Evolutionary conservation across 2,888 invertebrate species (phyloP).

Genomic region (Brachylomia viminalis): DNA sequence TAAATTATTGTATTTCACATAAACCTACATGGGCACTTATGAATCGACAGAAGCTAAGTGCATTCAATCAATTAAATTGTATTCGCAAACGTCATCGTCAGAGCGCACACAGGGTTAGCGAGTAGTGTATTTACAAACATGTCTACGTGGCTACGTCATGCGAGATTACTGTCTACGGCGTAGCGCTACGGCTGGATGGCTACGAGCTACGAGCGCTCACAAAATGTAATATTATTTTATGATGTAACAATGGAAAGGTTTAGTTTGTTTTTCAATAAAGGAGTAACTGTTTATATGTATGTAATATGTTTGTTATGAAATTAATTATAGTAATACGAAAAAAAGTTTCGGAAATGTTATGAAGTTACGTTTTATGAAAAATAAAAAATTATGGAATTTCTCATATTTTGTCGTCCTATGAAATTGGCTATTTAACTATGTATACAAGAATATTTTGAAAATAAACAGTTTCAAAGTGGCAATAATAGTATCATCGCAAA

Average conservation of each 20-base stretch:
- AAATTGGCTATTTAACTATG: neutral
- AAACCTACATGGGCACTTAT: too few species aligned
- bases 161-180: conserved; percentile 63
- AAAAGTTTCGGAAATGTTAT: neutral
- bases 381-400: neutral
- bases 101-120: conserved; percentile 39
- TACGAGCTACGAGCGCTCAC: conserved; percentile 51
- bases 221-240: conserved; percentile 18
- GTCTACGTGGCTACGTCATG: conserved; percentile 44
- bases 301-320: neutral
- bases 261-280: conserved; percentile 1
- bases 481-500: neutral
- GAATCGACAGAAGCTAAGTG: too few species aligned
- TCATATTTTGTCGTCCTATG: neutral
- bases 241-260: conserved; percentile 23
- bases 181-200: conserved; percentile 61
- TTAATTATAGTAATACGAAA: neutral
- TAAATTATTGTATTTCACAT: too few species aligned
- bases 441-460: neutral
- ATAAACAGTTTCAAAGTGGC: neutral
- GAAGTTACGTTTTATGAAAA: neutral
- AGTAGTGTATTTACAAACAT: conserved; percentile 47
- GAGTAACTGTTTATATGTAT: neutral
- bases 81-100: conserved; percentile 21
- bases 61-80: conserved; percentile 52